Conservation (phyloP, 2,797 vertebrate genomes). For the Alcedo quadribrachys region DNA sequence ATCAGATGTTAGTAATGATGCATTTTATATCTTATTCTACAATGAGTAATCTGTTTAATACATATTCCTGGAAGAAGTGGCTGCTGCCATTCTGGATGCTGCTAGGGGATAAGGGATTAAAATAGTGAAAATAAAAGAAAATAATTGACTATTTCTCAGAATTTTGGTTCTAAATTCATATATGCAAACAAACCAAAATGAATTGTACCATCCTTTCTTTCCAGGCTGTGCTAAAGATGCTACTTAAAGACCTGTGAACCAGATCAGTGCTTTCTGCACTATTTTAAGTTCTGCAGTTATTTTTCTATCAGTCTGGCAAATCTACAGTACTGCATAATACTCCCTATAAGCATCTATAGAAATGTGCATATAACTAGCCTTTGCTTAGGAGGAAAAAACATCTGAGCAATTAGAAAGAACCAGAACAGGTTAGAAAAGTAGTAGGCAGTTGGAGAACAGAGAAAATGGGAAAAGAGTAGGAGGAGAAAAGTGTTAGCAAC, state of each 20-base stretch:
- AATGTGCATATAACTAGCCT: neutral
- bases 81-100: conserved; percentile 1
- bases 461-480: neutral
- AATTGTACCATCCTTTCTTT: neutral
- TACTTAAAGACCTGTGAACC: neutral
- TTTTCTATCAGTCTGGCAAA: neutral
- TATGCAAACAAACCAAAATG: neutral
- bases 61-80: neutral
- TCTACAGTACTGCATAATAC: neutral
- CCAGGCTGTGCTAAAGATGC: neutral
- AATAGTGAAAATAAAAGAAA: neutral
- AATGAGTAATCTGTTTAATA: conserved; percentile 9
- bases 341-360: neutral
- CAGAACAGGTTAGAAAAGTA: neutral
- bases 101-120: neutral
- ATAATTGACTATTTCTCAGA: neutral
- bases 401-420: neutral
- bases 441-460: neutral
- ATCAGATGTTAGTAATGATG: neutral
- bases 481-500: neutral
- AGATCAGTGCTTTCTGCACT: neutral
- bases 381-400: neutral
- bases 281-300: neutral
- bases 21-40: neutral
- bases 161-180: neutral